Base-by-base conservation (phyloP, 2,113 vertebrate genomes). In the Trinectes maculatus region DNA sequence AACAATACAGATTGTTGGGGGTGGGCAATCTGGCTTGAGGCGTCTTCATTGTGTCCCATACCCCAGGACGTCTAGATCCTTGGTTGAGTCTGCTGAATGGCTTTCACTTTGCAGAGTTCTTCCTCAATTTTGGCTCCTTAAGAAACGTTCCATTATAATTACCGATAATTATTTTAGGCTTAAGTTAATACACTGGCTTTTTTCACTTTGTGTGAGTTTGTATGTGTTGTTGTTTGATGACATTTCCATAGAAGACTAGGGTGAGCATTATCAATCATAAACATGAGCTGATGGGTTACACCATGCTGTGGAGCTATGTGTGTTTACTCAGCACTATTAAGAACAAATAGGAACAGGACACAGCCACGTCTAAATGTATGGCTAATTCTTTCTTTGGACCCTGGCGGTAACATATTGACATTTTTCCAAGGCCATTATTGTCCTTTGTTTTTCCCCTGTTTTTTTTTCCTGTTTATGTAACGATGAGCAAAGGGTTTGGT, bases 251-350 rank as follows among this genome's bases (percentile, higher is more conserved):
- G 80, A 87, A 79, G 62, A 71, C 69, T 39, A 65, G 85, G 85
- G 71, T 82, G 89, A 82, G 79, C 87, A 92, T 89, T 91, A 92
- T 93, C 91, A 91, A 85, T 88, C 77, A 75, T 87, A 87, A 87
- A 91, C 89, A 91, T 22, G 62, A 87, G 86, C 66, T 6, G 26
- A 52, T 87, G 77, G 79, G 86, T 89, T 84, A 62, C 59, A 58
- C 88, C 85, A 74, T 57, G 2, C 73, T 22, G 74, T 26, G 48
- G 55, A 80, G 88, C 86, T 88, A 83, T 71, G 76, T 28, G 59
- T 90, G 87, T 91, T 91, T 90, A 85, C 88, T 83, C 82, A 85
- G 79, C 76, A 76, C 85, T 85, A 89, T 87, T 88, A 91, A 90
- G 79, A 82, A 77, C 77, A 76, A 76, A 83, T 74, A 80, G 55